Percentiles rank a stretch among this genome's conserved stretches.
Conservation (phyloP, 1,140 invertebrate species). For the Pygmarrhopalites habei region DNA sequence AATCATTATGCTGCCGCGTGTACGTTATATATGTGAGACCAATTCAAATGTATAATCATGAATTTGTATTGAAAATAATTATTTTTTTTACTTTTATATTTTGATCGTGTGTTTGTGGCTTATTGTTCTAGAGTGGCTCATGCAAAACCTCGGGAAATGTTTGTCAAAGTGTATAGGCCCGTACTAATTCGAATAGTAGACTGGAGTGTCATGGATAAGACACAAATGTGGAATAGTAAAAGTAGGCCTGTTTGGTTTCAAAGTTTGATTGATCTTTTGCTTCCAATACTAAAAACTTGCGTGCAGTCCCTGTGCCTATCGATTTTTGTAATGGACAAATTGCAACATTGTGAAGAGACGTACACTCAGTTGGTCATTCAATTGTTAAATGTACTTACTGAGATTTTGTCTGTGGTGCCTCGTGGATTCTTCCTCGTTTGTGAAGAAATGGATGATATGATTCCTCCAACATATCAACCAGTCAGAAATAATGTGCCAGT, state of each 20-base stretch:
- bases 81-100: no score
- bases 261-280: conserved; percentile 30
- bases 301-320: conserved; percentile 33
- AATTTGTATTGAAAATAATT: no score
- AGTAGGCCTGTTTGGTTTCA: conserved; percentile 37
- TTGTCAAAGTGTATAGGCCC: conserved; percentile 24
- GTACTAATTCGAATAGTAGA: conserved; percentile 26
- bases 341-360: conserved; percentile 16
- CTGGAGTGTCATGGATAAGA: conserved; percentile 37
- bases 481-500: conserved; percentile 32
- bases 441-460: conserved; percentile 39
- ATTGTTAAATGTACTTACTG: conserved; percentile 32
- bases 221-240: conserved; percentile 36
- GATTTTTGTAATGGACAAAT: not conserved
- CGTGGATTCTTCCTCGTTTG: conserved; percentile 36
- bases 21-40: conserved; percentile 31
- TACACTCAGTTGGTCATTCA: conserved; percentile 30
- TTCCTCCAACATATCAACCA: conserved; percentile 27
- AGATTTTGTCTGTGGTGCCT: conserved; percentile 34
- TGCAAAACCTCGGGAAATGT: conserved; percentile 20
- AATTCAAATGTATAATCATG: no score
- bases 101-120: no score
- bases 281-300: conserved; percentile 38
- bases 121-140: no score
- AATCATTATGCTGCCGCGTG: conserved; percentile 32